phyloP scores from a whole-genome alignment of 2,797 vertebrate species.

The Pseudomugil tenellus region DNA sequence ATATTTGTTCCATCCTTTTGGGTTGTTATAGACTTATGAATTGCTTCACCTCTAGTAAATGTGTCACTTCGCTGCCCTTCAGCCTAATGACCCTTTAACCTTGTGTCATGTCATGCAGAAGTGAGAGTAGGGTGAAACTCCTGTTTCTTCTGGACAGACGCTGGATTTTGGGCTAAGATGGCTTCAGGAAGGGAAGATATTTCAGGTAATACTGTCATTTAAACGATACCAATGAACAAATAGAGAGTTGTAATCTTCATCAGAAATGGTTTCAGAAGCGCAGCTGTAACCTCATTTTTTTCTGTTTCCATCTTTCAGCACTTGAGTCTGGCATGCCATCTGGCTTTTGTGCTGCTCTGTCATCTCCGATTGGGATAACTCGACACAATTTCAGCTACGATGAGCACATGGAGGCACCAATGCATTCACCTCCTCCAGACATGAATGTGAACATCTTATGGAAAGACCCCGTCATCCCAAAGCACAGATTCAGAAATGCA shows the following conservation, averaged over 20 bases:
- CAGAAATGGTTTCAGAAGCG: neutral
- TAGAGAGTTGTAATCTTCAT: neutral
- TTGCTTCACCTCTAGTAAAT: neutral
- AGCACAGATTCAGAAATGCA: conserved; percentile 88
- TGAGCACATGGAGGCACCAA: conserved; percentile 88
- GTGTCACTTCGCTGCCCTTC: neutral
- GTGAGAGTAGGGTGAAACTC: conserved; percentile 20
- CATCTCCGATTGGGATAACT: conserved; percentile 85
- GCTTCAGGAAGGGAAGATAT: conserved; percentile 73
- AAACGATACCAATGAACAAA: neutral
- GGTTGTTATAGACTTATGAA: neutral
- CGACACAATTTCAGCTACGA: conserved; percentile 92
- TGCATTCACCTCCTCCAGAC: conserved; percentile 91
- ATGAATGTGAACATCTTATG: conserved; percentile 86
- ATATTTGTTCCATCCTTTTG: neutral
- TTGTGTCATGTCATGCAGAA: conserved; percentile 30
- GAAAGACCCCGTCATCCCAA: conserved; percentile 91
- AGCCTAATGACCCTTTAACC: neutral
- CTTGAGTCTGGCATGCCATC: conserved; percentile 60
- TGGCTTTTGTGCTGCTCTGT: conserved; percentile 76
- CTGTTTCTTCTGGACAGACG: conserved; percentile 11
- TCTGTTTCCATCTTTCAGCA: conserved; percentile 43
- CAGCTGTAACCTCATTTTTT: neutral
- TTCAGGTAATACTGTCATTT: conserved; percentile 74
- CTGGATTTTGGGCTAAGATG: conserved; percentile 62